Percentiles rank a stretch among this genome's conserved stretches.
phyloP scores from a whole-genome alignment of 2,113 vertebrate species.

The Cephalopterus ornatus region DNA sequence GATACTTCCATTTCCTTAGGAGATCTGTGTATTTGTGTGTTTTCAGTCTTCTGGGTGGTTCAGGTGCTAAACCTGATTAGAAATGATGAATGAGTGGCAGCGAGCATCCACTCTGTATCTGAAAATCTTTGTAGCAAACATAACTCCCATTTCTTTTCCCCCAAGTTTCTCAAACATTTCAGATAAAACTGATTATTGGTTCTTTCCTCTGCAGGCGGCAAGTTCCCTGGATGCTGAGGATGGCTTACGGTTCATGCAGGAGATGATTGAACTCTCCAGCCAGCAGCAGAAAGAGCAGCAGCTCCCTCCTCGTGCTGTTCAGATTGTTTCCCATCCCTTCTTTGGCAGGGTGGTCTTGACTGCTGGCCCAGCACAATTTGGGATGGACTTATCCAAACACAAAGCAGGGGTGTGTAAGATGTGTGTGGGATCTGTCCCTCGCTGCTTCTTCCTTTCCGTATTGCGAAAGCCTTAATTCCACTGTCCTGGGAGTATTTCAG shows the following conservation, averaged over 20 bases:
- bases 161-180: neutral
- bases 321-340: slow-evolving; percentile 94
- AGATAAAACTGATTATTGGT: neutral
- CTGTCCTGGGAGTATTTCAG: neutral
- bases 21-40: neutral
- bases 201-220: slow-evolving; percentile 78
- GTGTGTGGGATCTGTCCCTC: neutral
- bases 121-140: neutral
- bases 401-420: slow-evolving; percentile 81
- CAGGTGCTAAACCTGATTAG: neutral
- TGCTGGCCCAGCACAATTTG: slow-evolving; percentile 96
- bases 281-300: slow-evolving; percentile 99
- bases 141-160: neutral
- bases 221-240: slow-evolving; percentile 95
- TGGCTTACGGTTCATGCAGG: slow-evolving; percentile 97
- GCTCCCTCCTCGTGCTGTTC: slow-evolving; percentile 94
- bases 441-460: neutral
- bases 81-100: neutral
- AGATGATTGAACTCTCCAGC: slow-evolving; percentile 98
- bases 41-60: neutral
- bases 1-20: neutral
- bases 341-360: slow-evolving; percentile 95
- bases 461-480: neutral
- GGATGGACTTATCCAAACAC: slow-evolving; percentile 92
- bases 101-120: neutral